A percentile compares a stretch with the other conserved stretches of the same genome.
Evolutionary conservation across 2,113 vertebrate genomes (phyloP).

Genomic region (Sylvietta virens): DNA sequence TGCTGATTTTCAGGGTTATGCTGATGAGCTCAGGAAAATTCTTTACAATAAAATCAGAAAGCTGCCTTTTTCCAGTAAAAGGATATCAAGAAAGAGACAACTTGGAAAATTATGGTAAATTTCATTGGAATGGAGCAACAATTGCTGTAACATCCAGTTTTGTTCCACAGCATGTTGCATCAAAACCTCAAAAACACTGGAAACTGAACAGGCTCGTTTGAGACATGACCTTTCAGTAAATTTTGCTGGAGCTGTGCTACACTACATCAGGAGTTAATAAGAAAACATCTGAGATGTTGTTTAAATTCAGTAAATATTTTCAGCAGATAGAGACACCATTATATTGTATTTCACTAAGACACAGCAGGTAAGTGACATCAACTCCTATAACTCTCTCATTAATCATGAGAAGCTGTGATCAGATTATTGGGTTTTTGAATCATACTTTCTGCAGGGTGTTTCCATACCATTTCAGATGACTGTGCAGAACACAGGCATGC

Average conservation of each 20-base stretch:
- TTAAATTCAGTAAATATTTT: neutral
- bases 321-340: neutral
- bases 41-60: neutral
- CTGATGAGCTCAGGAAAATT: neutral
- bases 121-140: neutral
- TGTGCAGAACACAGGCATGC: neutral
- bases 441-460: neutral
- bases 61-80: neutral
- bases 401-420: neutral
- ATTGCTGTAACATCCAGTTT: neutral
- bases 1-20: neutral
- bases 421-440: neutral
- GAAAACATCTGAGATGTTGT: neutral
- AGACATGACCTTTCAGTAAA: neutral
- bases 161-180: rapidly evolving
- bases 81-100: neutral
- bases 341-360: neutral
- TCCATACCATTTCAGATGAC: neutral
- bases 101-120: neutral
- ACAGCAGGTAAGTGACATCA: rapidly evolving
- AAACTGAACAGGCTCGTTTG: rapidly evolving
- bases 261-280: neutral
- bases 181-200: neutral
- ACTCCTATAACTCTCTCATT: neutral
- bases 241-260: neutral